Conservation (phyloP, 2,888 invertebrate species). For the Campaea margaritaria region DNA sequence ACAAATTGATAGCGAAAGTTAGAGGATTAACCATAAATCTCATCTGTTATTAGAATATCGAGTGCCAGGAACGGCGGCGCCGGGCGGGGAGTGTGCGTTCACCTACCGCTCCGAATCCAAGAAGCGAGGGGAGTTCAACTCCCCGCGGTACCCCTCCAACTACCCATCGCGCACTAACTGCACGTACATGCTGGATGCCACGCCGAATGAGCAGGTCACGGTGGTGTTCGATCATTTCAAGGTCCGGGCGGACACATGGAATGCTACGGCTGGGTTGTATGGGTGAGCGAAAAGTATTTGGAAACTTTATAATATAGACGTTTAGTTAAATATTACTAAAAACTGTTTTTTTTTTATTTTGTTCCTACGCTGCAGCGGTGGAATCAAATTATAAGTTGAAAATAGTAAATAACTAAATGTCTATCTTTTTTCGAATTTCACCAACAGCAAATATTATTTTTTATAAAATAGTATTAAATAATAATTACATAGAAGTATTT, state of each 20-base stretch:
- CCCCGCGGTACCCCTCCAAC: slow-evolving; percentile 97
- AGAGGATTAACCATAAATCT: not conserved
- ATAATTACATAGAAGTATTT: too few species aligned
- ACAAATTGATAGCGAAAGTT: not conserved
- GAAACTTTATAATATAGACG: not conserved
- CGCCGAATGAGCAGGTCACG: slow-evolving; percentile 95
- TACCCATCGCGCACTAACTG: slow-evolving; percentile 98
- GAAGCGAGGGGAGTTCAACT: slow-evolving; percentile 97
- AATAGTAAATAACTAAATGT: too few species aligned
- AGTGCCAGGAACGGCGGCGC: slow-evolving; percentile 97
- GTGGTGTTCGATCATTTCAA: slow-evolving; percentile 97
- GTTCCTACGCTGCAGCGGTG: too few species aligned
- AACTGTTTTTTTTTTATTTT: too few species aligned
- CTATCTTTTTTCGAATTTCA: too few species aligned
- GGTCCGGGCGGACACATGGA: slow-evolving; percentile 92
- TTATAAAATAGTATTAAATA: too few species aligned
- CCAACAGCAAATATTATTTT: too few species aligned
- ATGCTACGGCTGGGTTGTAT: slow-evolving; percentile 87
- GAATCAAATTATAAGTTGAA: too few species aligned
- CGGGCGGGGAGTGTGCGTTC: slow-evolving; percentile 96
- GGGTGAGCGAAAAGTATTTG: slow-evolving; percentile 56
- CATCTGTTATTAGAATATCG: slow-evolving; percentile 90
- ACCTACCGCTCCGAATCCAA: slow-evolving; percentile 94
- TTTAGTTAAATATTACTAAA: not conserved
- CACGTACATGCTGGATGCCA: slow-evolving; percentile 95